Conservation (phyloP, 2,113 vertebrate genomes). For the Tenebrosternarchus preto region DNA sequence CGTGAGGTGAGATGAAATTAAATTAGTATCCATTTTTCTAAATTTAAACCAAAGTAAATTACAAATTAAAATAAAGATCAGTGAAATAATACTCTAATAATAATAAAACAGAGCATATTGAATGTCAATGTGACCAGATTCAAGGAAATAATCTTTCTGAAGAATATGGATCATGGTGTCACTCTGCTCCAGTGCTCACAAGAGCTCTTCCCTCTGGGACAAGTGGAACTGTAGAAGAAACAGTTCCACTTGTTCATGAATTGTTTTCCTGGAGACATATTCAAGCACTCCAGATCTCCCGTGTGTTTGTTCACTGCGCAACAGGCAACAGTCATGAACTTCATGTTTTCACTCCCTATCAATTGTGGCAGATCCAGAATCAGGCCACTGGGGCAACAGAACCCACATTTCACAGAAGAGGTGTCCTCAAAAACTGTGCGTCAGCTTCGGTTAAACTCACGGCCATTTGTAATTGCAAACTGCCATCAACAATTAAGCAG, state of each 20-base stretch:
- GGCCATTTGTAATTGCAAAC: conserved; percentile 35
- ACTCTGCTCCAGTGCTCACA: background rate
- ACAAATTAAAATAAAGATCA: too few species aligned
- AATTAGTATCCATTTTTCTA: too few species aligned
- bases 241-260: too few species aligned
- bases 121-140: too few species aligned
- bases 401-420: conserved; percentile 41
- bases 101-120: too few species aligned
- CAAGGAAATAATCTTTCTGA: too few species aligned
- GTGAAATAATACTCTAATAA: too few species aligned
- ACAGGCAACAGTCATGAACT: background rate
- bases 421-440: conserved; percentile 42
- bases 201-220: background rate
- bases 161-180: too few species aligned
- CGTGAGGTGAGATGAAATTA: too few species aligned
- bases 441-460: conserved; percentile 48
- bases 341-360: conserved; percentile 6
- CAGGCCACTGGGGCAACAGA: conserved; percentile 28
- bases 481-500: conserved; percentile 50
- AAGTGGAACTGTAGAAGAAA: background rate
- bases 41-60: too few species aligned
- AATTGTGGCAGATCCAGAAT: conserved; percentile 15
- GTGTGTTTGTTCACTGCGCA: background rate
- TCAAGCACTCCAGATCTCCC: background rate
- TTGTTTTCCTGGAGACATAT: background rate